Base-by-base conservation (phyloP, 2,888 invertebrate species). In the Antheraea yamamai region DNA sequence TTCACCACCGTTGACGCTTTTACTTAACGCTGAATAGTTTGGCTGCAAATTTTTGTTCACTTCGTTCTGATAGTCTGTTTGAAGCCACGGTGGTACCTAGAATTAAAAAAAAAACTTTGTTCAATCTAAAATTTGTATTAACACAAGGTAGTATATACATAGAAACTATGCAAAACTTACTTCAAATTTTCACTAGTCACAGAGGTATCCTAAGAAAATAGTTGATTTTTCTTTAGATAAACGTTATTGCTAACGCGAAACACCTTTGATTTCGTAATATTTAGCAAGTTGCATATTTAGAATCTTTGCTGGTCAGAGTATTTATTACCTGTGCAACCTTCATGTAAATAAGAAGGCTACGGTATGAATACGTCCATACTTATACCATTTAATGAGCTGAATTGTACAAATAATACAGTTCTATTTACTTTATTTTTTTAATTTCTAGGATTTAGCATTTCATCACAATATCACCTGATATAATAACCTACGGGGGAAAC, bases 11-110 rank as follows among this genome's bases (percentile, higher is more conserved):
- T 88, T 89, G 6, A 94, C 83, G 75, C 91, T 92, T 76, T 92
- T 93, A 0, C 85, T 92, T 76, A 92, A 88, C 79, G 90, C 95
- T 73, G 87, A 91, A 89, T 93, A 95, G 80, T 89, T 95, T 73
- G 89, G 95, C 80, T 92, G 94, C 47, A 89, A 90, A 87, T 93
- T 95, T 85, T 92, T 95, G 89, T 89, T 95, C 79, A 93, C 95
- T 79, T 94, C 95, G 76, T 88, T 90, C 76, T 94, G 93, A 81
- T 94, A 95, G 88, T 97, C 97, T 77, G 96, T 96, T 87, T 96
- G 96, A 47, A 97, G 95, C 97, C 97, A 97, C 73, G 96, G 96
- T 26, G 97, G 97, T 76, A 97, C 96, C 97, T 97, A 87, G 10
- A 77, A 76, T 30, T 0, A 23, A 18, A 55, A 58, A n/a, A 26